phyloP scores from a whole-genome alignment of 37 sponge, comb jelly and placozoan species.

The Aplysina aerophoba region DNA sequence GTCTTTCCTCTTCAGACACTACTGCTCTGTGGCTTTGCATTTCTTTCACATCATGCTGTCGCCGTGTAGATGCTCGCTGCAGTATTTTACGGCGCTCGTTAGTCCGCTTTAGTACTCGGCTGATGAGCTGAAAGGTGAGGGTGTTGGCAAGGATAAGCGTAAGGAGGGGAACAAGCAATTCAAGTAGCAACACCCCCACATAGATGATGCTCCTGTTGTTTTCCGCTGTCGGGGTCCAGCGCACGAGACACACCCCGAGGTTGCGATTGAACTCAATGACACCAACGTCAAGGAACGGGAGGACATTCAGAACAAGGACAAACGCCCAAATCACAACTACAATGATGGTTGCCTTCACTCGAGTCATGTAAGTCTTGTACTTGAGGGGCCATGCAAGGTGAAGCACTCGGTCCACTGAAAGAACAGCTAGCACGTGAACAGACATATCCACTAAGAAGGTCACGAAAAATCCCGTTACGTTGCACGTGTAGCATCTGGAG shows the following conservation, averaged over 20 bases:
- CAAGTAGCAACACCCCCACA: slow-evolving; percentile 39
- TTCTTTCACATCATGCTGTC: not conserved
- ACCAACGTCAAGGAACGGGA: slow-evolving; percentile 61
- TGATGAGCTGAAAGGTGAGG: slow-evolving; percentile 63
- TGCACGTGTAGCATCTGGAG: slow-evolving; percentile 55
- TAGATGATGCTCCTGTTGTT: slow-evolving; percentile 44
- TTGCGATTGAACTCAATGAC: slow-evolving; percentile 68
- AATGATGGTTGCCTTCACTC: slow-evolving; percentile 20
- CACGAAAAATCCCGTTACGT: slow-evolving; percentile 48
- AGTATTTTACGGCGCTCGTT: slow-evolving; percentile 23
- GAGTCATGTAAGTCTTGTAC: slow-evolving; percentile 57
- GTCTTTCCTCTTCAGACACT: slow-evolving; percentile 21
- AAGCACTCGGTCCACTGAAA: slow-evolving; percentile 73
- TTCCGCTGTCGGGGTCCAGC: slow-evolving; percentile 41
- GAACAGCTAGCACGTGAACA: slow-evolving; percentile 55
- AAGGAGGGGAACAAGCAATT: slow-evolving; percentile 62
- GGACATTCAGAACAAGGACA: slow-evolving; percentile 35
- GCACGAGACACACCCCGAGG: slow-evolving; percentile 64
- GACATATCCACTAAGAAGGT: slow-evolving; percentile 48
- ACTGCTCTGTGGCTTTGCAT: not conserved
- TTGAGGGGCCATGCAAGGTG: slow-evolving; percentile 59
- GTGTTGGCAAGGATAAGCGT: slow-evolving; percentile 54
- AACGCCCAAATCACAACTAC: slow-evolving; percentile 43
- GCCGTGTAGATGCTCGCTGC: not conserved
- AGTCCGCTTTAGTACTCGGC: slow-evolving; percentile 49